A percentile compares a stretch with the other conserved stretches of the same genome.
Conservation (phyloP, 2,797 vertebrate species). For the Loris lydekkerianus region DNA sequence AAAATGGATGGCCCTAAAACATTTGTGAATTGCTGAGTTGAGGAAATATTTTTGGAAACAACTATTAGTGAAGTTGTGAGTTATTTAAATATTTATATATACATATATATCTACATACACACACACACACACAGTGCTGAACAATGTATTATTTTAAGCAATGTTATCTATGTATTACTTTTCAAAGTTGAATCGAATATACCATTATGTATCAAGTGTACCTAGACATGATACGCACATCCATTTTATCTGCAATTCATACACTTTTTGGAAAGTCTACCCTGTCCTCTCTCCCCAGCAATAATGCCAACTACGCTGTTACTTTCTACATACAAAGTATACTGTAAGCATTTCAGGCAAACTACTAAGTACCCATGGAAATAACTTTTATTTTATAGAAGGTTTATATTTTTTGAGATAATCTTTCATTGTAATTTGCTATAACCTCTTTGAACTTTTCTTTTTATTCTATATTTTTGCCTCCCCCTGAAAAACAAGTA, state of each 20-base stretch:
- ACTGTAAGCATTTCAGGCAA: neutral
- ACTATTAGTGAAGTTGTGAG: neutral
- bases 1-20: neutral
- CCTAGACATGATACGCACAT: no score
- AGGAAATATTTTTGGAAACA: slow-evolving; percentile 18
- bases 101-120: neutral
- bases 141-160: no score
- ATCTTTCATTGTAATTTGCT: no score
- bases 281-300: neutral
- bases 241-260: no score
- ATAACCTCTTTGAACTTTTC: neutral
- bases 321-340: neutral
- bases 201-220: no score
- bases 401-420: neutral
- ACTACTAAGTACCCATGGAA: neutral
- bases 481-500: neutral
- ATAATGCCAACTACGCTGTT: neutral
- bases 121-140: neutral
- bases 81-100: neutral
- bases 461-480: neutral
- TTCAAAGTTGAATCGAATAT: no score
- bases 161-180: no score
- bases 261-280: no score
- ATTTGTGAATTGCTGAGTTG: neutral
- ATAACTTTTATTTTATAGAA: slow-evolving; percentile 11